Conservation (phyloP, 2,888 invertebrate species). For the Trissoscelio sp. region DNA sequence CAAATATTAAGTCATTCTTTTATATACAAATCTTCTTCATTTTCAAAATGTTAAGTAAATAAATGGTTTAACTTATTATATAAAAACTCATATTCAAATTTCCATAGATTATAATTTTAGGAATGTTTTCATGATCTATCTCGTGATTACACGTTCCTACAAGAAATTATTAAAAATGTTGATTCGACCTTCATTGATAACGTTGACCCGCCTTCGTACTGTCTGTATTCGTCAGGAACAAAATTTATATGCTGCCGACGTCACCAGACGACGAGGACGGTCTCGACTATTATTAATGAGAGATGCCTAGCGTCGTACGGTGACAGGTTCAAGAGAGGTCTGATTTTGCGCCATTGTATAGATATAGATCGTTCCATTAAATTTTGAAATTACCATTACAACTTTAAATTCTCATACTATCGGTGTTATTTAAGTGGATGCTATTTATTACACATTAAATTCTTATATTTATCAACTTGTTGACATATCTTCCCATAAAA, state of each 20-base stretch:
- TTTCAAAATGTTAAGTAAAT: too few relatives aligned
- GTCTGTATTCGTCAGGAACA: constrained; percentile 73
- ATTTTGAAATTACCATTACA: constrained; percentile 51
- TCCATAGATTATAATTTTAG: too few relatives aligned
- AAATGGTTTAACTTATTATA: too few relatives aligned
- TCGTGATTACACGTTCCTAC: too few relatives aligned
- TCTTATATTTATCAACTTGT: background rate
- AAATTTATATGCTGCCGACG: constrained; percentile 74
- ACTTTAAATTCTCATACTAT: constrained; percentile 24
- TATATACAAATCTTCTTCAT: too few relatives aligned
- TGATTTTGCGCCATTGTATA: constrained; percentile 62
- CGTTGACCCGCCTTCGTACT: constrained; percentile 63
- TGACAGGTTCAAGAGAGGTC: constrained; percentile 65
- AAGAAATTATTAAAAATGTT: constrained; percentile 47
- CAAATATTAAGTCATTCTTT: too few relatives aligned
- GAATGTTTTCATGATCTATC: too few relatives aligned
- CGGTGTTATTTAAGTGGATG: constrained; percentile 11
- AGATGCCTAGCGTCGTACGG: constrained; percentile 62
- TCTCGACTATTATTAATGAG: constrained; percentile 74
- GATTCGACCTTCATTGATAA: constrained; percentile 61
- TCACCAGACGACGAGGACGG: constrained; percentile 67
- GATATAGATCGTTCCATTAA: constrained; percentile 55
- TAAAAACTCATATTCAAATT: too few relatives aligned
- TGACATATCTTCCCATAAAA: too few relatives aligned
- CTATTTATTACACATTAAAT: background rate